phyloP scores from a whole-genome alignment of 2,888 invertebrate genomes.

The Caenorhabditis virilis region DNA sequence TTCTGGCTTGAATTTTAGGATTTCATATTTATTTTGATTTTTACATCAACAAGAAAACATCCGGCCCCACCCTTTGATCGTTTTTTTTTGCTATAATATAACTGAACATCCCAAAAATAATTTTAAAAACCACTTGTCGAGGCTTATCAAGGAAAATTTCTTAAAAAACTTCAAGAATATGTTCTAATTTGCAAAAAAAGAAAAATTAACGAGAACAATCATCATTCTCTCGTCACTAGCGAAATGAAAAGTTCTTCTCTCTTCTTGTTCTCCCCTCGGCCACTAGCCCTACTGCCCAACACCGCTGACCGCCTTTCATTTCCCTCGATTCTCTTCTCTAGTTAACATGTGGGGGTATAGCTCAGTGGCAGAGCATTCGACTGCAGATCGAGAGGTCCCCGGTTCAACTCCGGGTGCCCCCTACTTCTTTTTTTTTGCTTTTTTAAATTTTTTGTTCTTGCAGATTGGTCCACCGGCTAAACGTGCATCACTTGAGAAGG shows the following conservation, averaged over 20 bases:
- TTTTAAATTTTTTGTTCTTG: conserved; percentile 1
- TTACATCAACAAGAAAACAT: too few relatives aligned
- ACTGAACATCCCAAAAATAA: conserved; percentile 3
- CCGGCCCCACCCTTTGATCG: too few relatives aligned
- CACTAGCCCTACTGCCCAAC: neutral
- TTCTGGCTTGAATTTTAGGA: too few relatives aligned
- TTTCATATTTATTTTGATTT: too few relatives aligned
- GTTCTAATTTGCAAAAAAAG: neutral
- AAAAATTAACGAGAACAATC: neutral
- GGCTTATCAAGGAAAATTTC: conserved; percentile 9
- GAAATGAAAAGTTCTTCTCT: too few relatives aligned
- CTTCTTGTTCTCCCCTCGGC: neutral
- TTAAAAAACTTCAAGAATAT: neutral
- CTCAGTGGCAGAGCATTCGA: conserved; percentile 68
- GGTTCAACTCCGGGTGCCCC: conserved; percentile 65
- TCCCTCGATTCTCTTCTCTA: neutral
- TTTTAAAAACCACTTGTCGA: too few relatives aligned
- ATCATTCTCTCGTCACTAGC: conserved; percentile 1
- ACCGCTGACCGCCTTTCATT: neutral
- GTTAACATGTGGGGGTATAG: conserved; percentile 53
- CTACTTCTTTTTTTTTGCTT: conserved; percentile 34
- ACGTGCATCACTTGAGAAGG: conserved; percentile 4
- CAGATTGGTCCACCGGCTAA: conserved; percentile 10
- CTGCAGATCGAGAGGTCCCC: conserved; percentile 68
- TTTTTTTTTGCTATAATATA: neutral